Evolutionary conservation across 2,888 invertebrate species (phyloP).

Genomic region (Drosophila nr. perissopoda): DNA sequence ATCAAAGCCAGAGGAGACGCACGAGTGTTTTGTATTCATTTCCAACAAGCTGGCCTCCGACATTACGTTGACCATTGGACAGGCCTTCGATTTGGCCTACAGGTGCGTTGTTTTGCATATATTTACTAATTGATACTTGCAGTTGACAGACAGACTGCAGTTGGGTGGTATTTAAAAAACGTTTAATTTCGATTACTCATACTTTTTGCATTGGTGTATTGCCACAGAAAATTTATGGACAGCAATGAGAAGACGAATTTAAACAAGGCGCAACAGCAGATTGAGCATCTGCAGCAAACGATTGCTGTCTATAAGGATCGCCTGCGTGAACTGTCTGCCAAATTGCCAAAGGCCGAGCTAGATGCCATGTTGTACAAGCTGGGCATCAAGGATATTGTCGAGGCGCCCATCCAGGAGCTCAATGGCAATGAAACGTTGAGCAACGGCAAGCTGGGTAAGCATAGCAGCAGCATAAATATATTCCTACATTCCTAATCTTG

Average conservation of each 20-base stretch:
- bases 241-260: constrained; percentile 96
- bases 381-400: constrained; percentile 86
- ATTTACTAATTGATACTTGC: neutral
- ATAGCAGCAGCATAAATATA: neutral
- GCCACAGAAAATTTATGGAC: constrained; percentile 92
- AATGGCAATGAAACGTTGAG: constrained; percentile 61
- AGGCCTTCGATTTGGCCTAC: constrained; percentile 99
- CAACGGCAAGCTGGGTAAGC: constrained; percentile 73
- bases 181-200: neutral
- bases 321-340: constrained; percentile 88
- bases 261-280: constrained; percentile 94
- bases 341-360: constrained; percentile 83
- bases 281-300: constrained; percentile 94
- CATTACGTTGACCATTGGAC: constrained; percentile 98
- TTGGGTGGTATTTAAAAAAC: neutral
- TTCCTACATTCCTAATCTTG: neutral
- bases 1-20: constrained; percentile 88
- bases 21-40: constrained; percentile 98
- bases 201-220: neutral
- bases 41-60: constrained; percentile 99
- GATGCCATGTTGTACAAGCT: constrained; percentile 86
- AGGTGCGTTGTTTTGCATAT: constrained; percentile 85
- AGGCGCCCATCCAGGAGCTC: constrained; percentile 78
- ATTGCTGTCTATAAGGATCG: constrained; percentile 93
- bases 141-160: neutral